Base-by-base conservation (phyloP, 2,888 invertebrate species). In the Polietes domitor region DNA sequence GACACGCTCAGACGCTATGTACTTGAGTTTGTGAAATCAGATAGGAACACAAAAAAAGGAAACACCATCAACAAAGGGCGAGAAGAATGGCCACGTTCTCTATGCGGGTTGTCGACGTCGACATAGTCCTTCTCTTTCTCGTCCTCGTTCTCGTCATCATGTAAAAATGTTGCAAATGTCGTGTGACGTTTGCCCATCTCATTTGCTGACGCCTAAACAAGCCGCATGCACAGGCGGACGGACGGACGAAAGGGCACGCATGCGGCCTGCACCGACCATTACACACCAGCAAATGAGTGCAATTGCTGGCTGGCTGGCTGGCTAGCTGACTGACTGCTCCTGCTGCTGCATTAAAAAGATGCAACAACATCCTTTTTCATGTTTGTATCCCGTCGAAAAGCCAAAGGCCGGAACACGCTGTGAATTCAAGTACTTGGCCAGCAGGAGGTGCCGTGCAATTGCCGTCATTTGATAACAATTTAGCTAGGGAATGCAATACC, bases 391-490 rank as follows among this genome's bases (percentile, higher is more conserved):
- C 63, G 26, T 17, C 65, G 41, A 17, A 65, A 37, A 68, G 5
- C 43, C 68, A 41, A 21, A 63, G 21, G 5, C 24, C 24, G 21
- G 68, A 50, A 17, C 84, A 37, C 53, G 84, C 84, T 84, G 84
- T 70, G 84, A 84, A 24, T 53, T 84, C 84, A 84, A 84, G 84
- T 84, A 81, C 81, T 79, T 77, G 32, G 68, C 10, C 84, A 78
- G 81, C 84, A 81, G 47, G 84, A 74, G 76, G 78, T 81, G 43
- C 50, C 26, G 17, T 74, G 80, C 79, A 83, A 80, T 77, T 76
- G 83, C 17, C 78, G 73, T 84, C 81, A 84, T 79, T 84, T 84
- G 81, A 84, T 84, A 81, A 76, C 76, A 17, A 84, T 84, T 84
- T 77, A 83, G 53, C n/a, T n/a, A 37, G 12, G 26, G 24, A 19